Conservation (phyloP, 1,140 invertebrate genomes). For the Metopolophium dirhodum region DNA sequence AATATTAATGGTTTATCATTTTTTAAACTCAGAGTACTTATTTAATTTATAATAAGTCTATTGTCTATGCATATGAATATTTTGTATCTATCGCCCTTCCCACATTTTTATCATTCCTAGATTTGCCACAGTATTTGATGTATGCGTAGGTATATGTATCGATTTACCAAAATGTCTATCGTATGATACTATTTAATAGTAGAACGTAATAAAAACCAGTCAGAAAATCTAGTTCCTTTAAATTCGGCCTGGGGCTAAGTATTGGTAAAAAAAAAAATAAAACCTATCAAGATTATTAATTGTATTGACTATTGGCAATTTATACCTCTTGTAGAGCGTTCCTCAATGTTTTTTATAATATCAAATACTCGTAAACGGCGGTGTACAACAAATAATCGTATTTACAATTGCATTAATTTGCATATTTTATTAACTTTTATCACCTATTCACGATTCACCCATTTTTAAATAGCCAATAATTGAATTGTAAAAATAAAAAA, state of each 20-base stretch:
- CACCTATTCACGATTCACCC: not conserved
- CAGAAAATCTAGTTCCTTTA: not conserved
- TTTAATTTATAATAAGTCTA: not conserved
- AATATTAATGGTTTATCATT: not conserved
- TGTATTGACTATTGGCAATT: not conserved
- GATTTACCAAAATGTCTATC: not conserved
- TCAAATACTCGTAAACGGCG: not conserved
- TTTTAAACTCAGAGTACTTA: not conserved
- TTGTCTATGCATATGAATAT: not conserved
- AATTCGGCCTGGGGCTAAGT: not conserved
- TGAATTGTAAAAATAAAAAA: not conserved
- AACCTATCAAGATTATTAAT: not conserved
- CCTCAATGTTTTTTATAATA: not conserved
- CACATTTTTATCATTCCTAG: not conserved
- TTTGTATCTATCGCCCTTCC: not conserved
- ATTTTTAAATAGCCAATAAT: not conserved
- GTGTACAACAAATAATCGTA: not conserved
- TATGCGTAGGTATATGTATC: not conserved
- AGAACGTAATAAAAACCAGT: constrained; percentile 54
- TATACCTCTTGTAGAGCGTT: not conserved
- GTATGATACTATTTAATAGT: not conserved
- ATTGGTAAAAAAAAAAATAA: not conserved
- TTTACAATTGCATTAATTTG: not conserved
- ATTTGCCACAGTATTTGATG: not conserved
- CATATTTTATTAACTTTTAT: constrained; percentile 24